Evolutionary conservation across 2,888 invertebrate species (phyloP).

Genomic region (Chouioia cunea): DNA sequence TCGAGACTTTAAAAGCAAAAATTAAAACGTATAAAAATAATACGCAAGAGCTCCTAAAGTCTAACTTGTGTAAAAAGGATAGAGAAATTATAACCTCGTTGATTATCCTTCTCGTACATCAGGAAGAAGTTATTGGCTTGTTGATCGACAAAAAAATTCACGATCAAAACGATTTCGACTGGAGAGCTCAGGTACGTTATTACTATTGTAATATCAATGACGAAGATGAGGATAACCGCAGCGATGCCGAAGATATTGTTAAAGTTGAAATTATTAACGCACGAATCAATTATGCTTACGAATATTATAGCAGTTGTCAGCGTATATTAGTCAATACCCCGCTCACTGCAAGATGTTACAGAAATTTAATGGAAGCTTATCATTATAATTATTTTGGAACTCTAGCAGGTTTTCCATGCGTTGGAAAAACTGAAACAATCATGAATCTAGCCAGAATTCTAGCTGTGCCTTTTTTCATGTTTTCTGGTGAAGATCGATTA

Average conservation of each 20-base stretch:
- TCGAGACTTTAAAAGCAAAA: constrained; percentile 62
- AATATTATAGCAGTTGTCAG: constrained; percentile 73
- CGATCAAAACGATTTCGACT: constrained; percentile 72
- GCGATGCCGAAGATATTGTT: constrained; percentile 65
- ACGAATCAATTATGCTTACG: constrained; percentile 73
- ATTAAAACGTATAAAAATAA: constrained; percentile 70
- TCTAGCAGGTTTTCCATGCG: constrained; percentile 69
- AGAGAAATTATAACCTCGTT: constrained; percentile 71
- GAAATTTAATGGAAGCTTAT: constrained; percentile 74
- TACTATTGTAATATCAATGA: constrained; percentile 64
- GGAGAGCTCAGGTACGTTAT: constrained; percentile 74
- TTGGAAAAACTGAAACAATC: constrained; percentile 72
- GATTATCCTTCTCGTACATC: constrained; percentile 72
- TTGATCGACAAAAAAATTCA: constrained; percentile 64
- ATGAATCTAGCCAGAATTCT: constrained; percentile 73
- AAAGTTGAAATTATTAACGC: constrained; percentile 71
- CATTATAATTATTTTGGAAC: constrained; percentile 73
- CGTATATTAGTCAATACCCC: constrained; percentile 68
- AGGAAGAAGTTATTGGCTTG: constrained; percentile 71
- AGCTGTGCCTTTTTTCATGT: constrained; percentile 72
- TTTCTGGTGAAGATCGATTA: constrained; percentile 72
- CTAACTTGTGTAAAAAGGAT: constrained; percentile 71
- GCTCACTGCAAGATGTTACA: constrained; percentile 72
- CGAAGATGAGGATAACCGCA: not conserved
- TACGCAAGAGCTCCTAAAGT: constrained; percentile 73